A percentile compares a stretch with the other conserved stretches of the same genome.
phyloP scores from a whole-genome alignment of 2,797 vertebrate species.

The Nannoperca obscura region DNA sequence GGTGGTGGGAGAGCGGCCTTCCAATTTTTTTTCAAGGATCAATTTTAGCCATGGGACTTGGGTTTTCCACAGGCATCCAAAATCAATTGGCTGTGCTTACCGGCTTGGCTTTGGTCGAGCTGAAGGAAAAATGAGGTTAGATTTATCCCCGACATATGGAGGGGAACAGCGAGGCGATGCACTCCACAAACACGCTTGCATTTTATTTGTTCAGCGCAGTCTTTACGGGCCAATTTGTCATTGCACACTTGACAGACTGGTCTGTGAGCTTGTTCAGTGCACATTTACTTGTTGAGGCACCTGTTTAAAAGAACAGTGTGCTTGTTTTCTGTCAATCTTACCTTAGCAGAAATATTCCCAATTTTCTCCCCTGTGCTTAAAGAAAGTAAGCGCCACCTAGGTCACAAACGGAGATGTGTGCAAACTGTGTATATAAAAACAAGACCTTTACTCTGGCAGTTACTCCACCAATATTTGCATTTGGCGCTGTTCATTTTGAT shows the following conservation, averaged over 20 bases:
- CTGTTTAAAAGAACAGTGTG: conserved; percentile 38
- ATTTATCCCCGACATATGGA: conserved; percentile 74
- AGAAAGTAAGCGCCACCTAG: not conserved
- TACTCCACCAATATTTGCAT: conserved; percentile 18
- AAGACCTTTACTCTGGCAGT: conserved; percentile 4
- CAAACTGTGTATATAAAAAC: not conserved
- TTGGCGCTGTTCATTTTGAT: conserved; percentile 32
- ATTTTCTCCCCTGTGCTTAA: not conserved
- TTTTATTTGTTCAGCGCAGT: conserved; percentile 66
- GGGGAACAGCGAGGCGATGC: conserved; percentile 43
- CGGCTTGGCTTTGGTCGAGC: conserved; percentile 61
- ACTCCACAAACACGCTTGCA: conserved; percentile 60
- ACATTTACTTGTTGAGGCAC: conserved; percentile 42
- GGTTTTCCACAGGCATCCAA: conserved; percentile 72
- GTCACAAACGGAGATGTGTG: not conserved
- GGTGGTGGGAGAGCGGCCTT: conserved; percentile 51
- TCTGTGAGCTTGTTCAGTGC: conserved; percentile 29
- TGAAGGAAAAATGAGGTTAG: conserved; percentile 71
- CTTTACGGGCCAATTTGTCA: conserved; percentile 71
- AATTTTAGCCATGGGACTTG: conserved; percentile 75
- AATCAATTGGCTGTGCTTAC: conserved; percentile 78
- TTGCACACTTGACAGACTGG: conserved; percentile 52
- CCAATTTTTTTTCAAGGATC: conserved; percentile 76
- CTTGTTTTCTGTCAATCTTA: not conserved
- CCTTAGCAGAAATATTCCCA: not conserved